Percentiles rank a stretch among this genome's conserved stretches.
These are phyloP conservation scores for Siphlonurus alternatus DNA, from an alignment of 2,888 invertebrate genomes.

Conservation along the genomic window DNA sequence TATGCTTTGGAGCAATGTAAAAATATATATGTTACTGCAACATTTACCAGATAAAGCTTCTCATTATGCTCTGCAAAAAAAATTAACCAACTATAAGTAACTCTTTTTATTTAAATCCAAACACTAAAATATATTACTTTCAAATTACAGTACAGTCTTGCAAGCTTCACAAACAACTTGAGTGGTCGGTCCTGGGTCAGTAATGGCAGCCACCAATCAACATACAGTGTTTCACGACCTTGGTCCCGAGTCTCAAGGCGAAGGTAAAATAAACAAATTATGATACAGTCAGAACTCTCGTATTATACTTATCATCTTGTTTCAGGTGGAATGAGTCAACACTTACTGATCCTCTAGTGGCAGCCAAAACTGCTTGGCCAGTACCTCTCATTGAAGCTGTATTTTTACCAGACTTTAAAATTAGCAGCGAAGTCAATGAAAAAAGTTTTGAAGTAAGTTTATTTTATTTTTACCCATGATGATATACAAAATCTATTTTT, in stretches of 20 bases:
- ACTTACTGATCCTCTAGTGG: constrained; percentile 35
- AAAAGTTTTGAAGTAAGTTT: constrained; percentile 30
- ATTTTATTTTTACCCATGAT: neutral
- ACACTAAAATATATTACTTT: too few relatives aligned
- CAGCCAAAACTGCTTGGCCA: constrained; percentile 63
- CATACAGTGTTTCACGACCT: constrained; percentile 40
- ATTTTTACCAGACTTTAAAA: constrained; percentile 77
- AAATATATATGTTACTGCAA: too few relatives aligned
- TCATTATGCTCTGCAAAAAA: too few relatives aligned
- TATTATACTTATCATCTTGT: constrained; percentile 10
- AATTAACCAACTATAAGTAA: too few relatives aligned
- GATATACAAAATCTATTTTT: neutral
- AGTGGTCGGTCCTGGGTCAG: constrained; percentile 42
- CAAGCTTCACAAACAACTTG: constrained; percentile 39
- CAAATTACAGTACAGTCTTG: constrained; percentile 34
- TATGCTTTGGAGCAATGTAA: too few relatives aligned
- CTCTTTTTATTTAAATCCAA: too few relatives aligned
- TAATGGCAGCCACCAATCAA: constrained; percentile 39
- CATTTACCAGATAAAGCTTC: too few relatives aligned
- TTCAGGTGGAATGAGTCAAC: constrained; percentile 49
- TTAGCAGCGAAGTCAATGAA: constrained; percentile 41
- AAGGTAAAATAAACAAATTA: constrained; percentile 12
- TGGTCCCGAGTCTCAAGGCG: constrained; percentile 35
- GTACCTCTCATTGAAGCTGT: constrained; percentile 64
- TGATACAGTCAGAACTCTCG: neutral